Evolutionary conservation across 2,797 vertebrate species (phyloP), one percentile per base, ranked within the genome.

Genomic region (Characodon lateralis): DNA sequence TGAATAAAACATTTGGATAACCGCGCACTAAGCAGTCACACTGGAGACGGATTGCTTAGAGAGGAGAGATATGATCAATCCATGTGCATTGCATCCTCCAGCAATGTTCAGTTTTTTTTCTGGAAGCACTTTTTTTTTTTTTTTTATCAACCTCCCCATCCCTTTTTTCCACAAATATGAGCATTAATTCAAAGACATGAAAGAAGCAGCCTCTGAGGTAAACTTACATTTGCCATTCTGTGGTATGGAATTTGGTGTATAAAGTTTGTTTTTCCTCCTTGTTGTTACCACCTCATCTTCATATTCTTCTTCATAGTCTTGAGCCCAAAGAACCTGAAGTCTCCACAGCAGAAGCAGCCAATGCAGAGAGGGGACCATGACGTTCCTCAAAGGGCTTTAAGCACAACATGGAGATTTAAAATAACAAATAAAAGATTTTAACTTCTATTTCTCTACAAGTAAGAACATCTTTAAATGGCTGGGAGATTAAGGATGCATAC

Each of bases 341-440:
- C 95, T 93, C 88, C 94, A 92, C 73, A 97, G 89, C 70, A 96
- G 93, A 78, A 97, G 84, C 87, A 97, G 80, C 94, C 94, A 96
- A 71, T 84, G 94, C 84, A 95, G 73, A 74, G 90, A 89, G 66
- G 93, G 87, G 85, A 92, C 86, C 93, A 88, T 90, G 82, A 75
- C 82, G 81, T 84, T 76, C 79, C 87, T 88, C 48, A 82, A 18
- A 78, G 43, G 46, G 26, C 31, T 7, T 26, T 68, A 76, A 43
- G 86, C 16, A 79, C 72, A 9, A 13, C 78, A 26, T 80, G 22
- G 79, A 68, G 24, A 76, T 61, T 82, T 75, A 28, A 84, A 81
- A 66, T 66, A 2, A 24, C 71, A 71, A 26, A 31, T 63, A 65
- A 76, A 77, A 77, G 2, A 28, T 3, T 12, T 7, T n/a, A 12